Percentiles rank a stretch among this genome's conserved stretches.
These are phyloP conservation scores for Latheticus oryzae DNA, from an alignment of 2,888 invertebrate genomes.

Conservation along the genomic window DNA sequence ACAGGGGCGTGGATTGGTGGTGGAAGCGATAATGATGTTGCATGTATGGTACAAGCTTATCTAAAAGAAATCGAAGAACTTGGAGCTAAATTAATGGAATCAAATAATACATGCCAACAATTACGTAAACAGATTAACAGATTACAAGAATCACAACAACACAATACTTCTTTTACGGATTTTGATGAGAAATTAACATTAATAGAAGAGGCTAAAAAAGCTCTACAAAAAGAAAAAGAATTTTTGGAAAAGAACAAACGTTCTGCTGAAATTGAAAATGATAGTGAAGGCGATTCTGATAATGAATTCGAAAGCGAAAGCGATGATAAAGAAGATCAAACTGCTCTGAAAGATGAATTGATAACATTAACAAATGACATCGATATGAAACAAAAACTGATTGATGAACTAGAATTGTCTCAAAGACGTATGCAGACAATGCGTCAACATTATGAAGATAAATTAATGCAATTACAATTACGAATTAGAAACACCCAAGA, in stretches of 20 bases:
- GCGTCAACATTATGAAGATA: slow-evolving; percentile 92
- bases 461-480: slow-evolving; percentile 83
- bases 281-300: slow-evolving; percentile 68
- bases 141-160: slow-evolving; percentile 51
- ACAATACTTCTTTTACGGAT: slow-evolving; percentile 25
- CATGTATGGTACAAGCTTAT: slow-evolving; percentile 83
- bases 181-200: slow-evolving; percentile 68
- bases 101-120: slow-evolving; percentile 82
- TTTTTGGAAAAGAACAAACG: slow-evolving; percentile 58
- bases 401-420: slow-evolving; percentile 92
- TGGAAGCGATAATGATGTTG: slow-evolving; percentile 70
- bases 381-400: slow-evolving; percentile 92
- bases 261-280: slow-evolving; percentile 69
- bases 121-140: slow-evolving; percentile 69
- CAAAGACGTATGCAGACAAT: slow-evolving; percentile 87
- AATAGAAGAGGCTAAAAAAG: slow-evolving; percentile 83
- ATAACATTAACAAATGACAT: slow-evolving; percentile 93
- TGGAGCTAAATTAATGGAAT: slow-evolving; percentile 88
- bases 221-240: slow-evolving; percentile 77
- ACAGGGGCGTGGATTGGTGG: slow-evolving; percentile 72
- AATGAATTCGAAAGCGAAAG: slow-evolving; percentile 71
- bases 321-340: slow-evolving; percentile 68
- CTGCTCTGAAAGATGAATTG: slow-evolving; percentile 81
- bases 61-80: slow-evolving; percentile 92
- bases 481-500: slow-evolving; percentile 90